Conservation (phyloP, 2,797 vertebrate species). For the Arctocebus calabarensis region DNA sequence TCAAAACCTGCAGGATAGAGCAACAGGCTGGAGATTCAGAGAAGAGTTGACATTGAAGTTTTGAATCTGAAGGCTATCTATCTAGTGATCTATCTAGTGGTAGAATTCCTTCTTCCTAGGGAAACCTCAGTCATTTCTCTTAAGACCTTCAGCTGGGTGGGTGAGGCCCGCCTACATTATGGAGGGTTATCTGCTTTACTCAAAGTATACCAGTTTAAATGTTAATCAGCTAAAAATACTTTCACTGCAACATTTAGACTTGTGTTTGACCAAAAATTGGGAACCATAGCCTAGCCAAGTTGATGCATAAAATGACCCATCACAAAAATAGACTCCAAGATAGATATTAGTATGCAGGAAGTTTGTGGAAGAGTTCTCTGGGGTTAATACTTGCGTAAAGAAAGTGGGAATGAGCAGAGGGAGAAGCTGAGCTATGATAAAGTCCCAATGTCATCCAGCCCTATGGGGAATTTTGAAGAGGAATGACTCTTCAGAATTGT, state of each 20-base stretch:
- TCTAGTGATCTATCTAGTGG: background rate
- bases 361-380: background rate
- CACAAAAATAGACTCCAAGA: background rate
- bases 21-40: background rate
- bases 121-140: background rate
- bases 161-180: background rate
- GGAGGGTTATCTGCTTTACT: background rate
- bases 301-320: background rate
- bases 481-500: background rate
- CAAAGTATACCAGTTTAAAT: constrained; percentile 1
- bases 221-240: background rate
- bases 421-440: background rate
- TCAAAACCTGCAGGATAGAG: background rate
- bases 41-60: background rate
- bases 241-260: constrained; percentile 8
- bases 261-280: background rate
- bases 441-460: background rate
- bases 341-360: background rate
- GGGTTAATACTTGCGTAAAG: background rate
- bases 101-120: background rate
- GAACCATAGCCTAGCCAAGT: background rate
- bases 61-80: background rate
- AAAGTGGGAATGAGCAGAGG: background rate
- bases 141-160: background rate
- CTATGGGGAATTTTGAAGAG: background rate